Evolutionary conservation across 2,113 vertebrate genomes (phyloP), one percentile per base, ranked within the genome.

Genomic region (Saguinus midas): DNA sequence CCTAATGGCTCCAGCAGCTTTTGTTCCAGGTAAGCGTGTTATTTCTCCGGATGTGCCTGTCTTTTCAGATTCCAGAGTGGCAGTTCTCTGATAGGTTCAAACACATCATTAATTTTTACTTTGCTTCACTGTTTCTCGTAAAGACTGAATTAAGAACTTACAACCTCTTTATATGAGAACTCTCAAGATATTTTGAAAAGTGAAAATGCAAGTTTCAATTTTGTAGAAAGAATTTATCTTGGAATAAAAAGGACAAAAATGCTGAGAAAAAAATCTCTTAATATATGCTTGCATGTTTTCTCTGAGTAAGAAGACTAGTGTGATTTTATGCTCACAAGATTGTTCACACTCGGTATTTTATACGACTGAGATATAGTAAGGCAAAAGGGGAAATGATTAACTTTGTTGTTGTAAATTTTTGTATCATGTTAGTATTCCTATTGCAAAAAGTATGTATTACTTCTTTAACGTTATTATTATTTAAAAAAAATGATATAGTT

Each of bases 401-500:
- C 50, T 45, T 55, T 68, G 43, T 6, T 87, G 29, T 68, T 68
- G 2, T 82, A 92, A 32, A 57, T 83, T 94, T 97, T 93, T 89
- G 27, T 90, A 68, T 35, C 93, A 3, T 78, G 1, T 68, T 91
- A 35, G 2, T 88, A 66, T 14, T 18, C 32, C 93, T 61, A 72
- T 93, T 92, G 55, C 17, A 81, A 72, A 96, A 80, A 52, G 21
- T 3, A 50, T 7, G 48, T 10, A 95, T 57, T 4, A 70, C 10
- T 91, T 91, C 25, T 45, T 1, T 88, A 70, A 91, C 72, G 84
- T 93, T 37, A 84, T 90, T 80, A 80, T 87, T 95, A 80, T 70
- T 86, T 86, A 20, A 20, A 82, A 43, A 29, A 82, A 85, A 66
- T 13, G 73, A 13, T 82, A 11, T 20, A 73, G 14, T 83, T 97